Conservation (phyloP, 2,888 invertebrate species). For the Neoaliturus tenellus region DNA sequence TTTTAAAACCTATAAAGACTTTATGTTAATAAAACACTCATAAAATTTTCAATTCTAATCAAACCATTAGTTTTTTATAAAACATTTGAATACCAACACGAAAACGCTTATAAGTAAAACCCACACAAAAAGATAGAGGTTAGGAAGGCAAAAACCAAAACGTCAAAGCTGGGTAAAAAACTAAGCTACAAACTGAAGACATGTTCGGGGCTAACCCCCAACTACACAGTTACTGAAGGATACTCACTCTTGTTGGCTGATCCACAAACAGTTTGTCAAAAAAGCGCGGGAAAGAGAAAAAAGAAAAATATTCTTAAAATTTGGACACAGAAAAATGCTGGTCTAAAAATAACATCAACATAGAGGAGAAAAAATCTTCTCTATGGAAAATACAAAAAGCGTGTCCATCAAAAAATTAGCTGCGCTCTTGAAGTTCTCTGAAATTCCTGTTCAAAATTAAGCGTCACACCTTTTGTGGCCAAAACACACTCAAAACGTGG, state of each 20-base stretch:
- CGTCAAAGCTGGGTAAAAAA: slow-evolving; percentile 47
- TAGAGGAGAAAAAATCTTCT: slow-evolving; percentile 50
- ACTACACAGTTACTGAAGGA: slow-evolving; percentile 58
- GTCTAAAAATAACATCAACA: slow-evolving; percentile 41
- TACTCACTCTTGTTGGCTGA: slow-evolving; percentile 63
- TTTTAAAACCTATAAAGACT: no score
- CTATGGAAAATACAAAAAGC: slow-evolving; percentile 60
- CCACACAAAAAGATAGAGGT: slow-evolving; percentile 49
- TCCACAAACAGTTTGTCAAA: slow-evolving; percentile 60
- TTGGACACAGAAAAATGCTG: slow-evolving; percentile 61
- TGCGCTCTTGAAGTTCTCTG: slow-evolving; percentile 27
- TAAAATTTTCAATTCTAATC: neutral
- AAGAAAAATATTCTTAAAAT: slow-evolving; percentile 64
- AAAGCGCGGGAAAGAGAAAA: slow-evolving; percentile 61
- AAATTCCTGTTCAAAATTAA: slow-evolving; percentile 57
- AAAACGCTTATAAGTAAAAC: slow-evolving; percentile 17
- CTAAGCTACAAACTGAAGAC: slow-evolving; percentile 53
- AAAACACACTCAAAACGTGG: slow-evolving; percentile 57
- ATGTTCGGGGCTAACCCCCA: slow-evolving; percentile 58
- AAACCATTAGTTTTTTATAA: neutral
- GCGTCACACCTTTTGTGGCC: slow-evolving; percentile 49
- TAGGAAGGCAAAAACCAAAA: slow-evolving; percentile 52
- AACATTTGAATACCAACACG: slow-evolving; percentile 66
- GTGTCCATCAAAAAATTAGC: slow-evolving; percentile 60
- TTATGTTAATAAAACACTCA: neutral